These are phyloP conservation scores for Phortica magna DNA, from an alignment of 2,888 invertebrate species.

Conservation along the genomic window DNA sequence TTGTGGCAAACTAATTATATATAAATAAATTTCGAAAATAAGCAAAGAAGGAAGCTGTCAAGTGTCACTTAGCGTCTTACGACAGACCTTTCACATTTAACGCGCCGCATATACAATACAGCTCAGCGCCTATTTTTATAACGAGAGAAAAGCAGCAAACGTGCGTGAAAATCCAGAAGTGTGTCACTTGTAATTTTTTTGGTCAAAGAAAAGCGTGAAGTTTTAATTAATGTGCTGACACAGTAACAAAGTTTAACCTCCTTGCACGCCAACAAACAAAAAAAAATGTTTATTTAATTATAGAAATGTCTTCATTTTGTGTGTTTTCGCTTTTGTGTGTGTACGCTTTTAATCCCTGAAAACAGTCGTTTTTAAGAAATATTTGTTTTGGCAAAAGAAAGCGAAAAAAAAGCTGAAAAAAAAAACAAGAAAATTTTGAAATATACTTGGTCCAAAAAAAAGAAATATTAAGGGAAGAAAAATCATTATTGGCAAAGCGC, in stretches of 20 bases:
- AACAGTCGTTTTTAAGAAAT: slow-evolving; percentile 4
- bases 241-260: too few relatives aligned
- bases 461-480: slow-evolving; percentile 28
- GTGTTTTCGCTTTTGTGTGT: neutral
- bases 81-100: neutral
- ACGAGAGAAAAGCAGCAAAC: neutral
- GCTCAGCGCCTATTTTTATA: neutral
- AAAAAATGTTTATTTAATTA: slow-evolving; percentile 38
- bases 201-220: neutral
- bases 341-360: slow-evolving; percentile 6
- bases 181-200: slow-evolving; percentile 26
- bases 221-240: too few relatives aligned
- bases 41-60: neutral
- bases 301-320: slow-evolving; percentile 47
- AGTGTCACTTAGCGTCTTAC: slow-evolving; percentile 1
- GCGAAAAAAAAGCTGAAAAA: neutral
- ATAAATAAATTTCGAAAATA: slow-evolving; percentile 5
- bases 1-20: neutral
- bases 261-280: neutral
- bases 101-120: too few relatives aligned
- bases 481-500: slow-evolving; percentile 60
- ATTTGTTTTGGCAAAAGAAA: slow-evolving; percentile 3
- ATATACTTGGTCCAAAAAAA: slow-evolving; percentile 12
- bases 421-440: neutral
- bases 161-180: neutral